Conservation (phyloP, 2,888 invertebrate species). For the Choreutis nemorana region DNA sequence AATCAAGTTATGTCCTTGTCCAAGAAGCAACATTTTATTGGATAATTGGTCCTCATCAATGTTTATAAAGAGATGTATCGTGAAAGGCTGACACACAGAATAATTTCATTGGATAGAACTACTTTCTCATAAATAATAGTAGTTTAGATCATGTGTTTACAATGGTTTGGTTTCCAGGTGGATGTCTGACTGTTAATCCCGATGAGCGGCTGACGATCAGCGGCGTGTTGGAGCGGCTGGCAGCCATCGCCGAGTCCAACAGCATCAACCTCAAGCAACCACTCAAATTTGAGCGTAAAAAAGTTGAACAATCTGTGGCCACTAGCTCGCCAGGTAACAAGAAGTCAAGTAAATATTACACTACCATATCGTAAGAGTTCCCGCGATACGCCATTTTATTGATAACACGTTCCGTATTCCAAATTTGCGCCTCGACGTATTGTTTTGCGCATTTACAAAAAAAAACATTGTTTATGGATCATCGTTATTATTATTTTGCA, state of each 20-base stretch:
- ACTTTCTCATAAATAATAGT: no score
- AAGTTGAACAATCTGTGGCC: constrained; percentile 69
- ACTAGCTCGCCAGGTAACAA: constrained; percentile 70
- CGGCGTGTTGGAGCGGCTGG: constrained; percentile 83
- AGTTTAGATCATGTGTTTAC: no score
- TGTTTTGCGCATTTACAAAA: constrained; percentile 23
- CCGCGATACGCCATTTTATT: constrained; percentile 26
- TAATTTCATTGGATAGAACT: no score
- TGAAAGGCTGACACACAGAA: no score
- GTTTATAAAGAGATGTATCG: no score
- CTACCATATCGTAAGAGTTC: constrained; percentile 61
- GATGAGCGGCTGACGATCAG: constrained; percentile 80
- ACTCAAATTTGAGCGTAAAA: constrained; percentile 72
- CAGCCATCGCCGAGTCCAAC: constrained; percentile 87
- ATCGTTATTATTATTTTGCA: constrained; percentile 56
- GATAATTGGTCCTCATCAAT: no score
- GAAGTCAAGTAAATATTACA: constrained; percentile 69
- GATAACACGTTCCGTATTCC: constrained; percentile 1
- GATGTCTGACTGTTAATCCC: constrained; percentile 85
- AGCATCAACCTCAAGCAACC: constrained; percentile 84
- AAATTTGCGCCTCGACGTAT: constrained; percentile 16
- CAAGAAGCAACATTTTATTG: no score
- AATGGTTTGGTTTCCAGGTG: constrained; percentile 71
- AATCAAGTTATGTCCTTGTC: no score
- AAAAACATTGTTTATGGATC: no score